These are phyloP conservation scores for Aphidius gifuensis DNA, from an alignment of 1,140 invertebrate genomes.

Conservation along the genomic window DNA sequence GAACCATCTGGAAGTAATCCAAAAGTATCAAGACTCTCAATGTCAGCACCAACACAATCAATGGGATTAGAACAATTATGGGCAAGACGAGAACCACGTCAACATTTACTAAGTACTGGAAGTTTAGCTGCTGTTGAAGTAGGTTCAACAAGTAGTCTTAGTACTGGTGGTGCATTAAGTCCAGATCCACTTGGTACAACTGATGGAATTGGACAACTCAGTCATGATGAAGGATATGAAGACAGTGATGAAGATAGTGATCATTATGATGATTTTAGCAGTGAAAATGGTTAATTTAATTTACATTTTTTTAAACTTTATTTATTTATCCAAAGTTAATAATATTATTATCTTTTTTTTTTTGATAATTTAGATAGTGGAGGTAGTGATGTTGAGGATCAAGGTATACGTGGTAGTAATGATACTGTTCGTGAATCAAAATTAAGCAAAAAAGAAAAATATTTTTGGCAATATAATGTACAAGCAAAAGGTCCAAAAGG, in stretches of 20 bases:
- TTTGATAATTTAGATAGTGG: conserved; percentile 61
- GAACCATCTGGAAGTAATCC: conserved; percentile 47
- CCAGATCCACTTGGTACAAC: conserved; percentile 64
- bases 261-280: conserved; percentile 81
- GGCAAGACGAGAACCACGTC: conserved; percentile 78
- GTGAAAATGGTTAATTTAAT: conserved; percentile 64
- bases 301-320: conserved; percentile 4
- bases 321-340: neutral
- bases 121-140: conserved; percentile 72
- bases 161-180: conserved; percentile 77
- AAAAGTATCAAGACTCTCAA: conserved; percentile 68
- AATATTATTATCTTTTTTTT: neutral
- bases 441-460: conserved; percentile 74
- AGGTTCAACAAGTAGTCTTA: conserved; percentile 82
- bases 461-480: conserved; percentile 98
- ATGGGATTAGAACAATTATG: conserved; percentile 79
- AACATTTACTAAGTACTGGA: conserved; percentile 81
- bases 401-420: conserved; percentile 48
- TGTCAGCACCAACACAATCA: conserved; percentile 76
- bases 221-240: conserved; percentile 75
- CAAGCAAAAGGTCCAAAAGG: conserved; percentile 98
- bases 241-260: conserved; percentile 76
- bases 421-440: conserved; percentile 45
- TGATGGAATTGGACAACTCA: conserved; percentile 77
- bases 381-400: conserved; percentile 64